Percentiles rank a stretch among this genome's conserved stretches.
Evolutionary conservation across 2,797 vertebrate genomes (phyloP).

Genomic region (Myotis myotis): DNA sequence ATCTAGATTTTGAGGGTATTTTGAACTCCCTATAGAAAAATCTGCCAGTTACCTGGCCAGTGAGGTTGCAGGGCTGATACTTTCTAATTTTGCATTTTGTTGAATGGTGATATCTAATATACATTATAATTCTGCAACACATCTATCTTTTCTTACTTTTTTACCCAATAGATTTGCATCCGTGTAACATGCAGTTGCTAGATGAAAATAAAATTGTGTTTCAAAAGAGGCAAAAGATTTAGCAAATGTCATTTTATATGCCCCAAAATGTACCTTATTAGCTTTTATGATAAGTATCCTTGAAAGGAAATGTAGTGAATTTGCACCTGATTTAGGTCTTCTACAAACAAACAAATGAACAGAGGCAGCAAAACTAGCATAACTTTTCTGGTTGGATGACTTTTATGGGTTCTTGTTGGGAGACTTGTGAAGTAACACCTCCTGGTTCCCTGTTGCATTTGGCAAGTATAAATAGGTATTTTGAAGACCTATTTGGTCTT

Average conservation of each 20-base stretch:
- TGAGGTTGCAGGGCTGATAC: not conserved
- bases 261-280: not conserved
- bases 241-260: not conserved
- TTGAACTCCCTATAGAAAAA: not conserved
- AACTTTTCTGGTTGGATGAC: not conserved
- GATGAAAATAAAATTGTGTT: conserved; percentile 36
- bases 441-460: not conserved
- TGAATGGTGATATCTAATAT: not conserved
- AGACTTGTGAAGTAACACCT: not conserved
- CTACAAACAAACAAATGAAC: not conserved
- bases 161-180: conserved; percentile 17
- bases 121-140: not conserved
- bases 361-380: not conserved
- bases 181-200: not conserved
- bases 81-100: not conserved
- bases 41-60: not conserved
- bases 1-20: conserved; percentile 1
- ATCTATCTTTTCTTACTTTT: conserved; percentile 23
- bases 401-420: not conserved
- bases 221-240: conserved; percentile 43
- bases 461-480: not conserved
- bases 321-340: conserved; percentile 1
- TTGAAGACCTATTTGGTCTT: not conserved
- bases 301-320: conserved; percentile 7
- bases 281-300: conserved; percentile 9